Base-by-base conservation (phyloP, 2,888 invertebrate genomes). In the Zele albiditarsus region DNA sequence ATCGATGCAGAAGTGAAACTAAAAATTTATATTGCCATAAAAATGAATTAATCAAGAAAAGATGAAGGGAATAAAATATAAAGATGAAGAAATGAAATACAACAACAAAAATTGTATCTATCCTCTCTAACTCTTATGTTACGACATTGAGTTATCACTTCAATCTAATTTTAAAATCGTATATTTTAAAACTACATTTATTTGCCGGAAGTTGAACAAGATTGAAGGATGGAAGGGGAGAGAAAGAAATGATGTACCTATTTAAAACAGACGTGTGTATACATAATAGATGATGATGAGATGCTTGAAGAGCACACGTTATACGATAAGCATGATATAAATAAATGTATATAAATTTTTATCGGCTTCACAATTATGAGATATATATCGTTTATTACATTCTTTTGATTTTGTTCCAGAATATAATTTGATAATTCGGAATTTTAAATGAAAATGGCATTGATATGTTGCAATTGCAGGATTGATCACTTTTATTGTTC, bases 141-240 rank as follows among this genome's bases (percentile, higher is more conserved):
- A 20, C 20, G 20, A 20, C 20, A 5, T 20, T 53, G 20, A 53
- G 8, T 53, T 53, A 53, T 53, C 20, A 23, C n/a, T 6, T 53
- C 8, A n/a, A 20, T 20, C 53, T 53, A 20, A 53, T 23, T 53
- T 20, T 53, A 53, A 53, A 53, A 20, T 20, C n/a, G 46, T 46
- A 46, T 46, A 46, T 46, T 46, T 46, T 46, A 46, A 46, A 46
- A 46, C 46, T 53, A 53, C 53, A 53, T 53, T 53, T 53, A 53
- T 53, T 20, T 53, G 20, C 53, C 53, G 53, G 53, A 53, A 53
- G 53, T 53, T n/a, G 20, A 53, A 46, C 16, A 46, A n/a, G 46
- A n/a, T n/a, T 16, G n/a, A n/a, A 16, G 16, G n/a, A 33, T 8
- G 8, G 33, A 8, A 46, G n/a, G 42, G 3, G 4, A 16, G 16